Conservation (phyloP, 2,888 invertebrate genomes). For the Steinernema hermaphroditum region DNA sequence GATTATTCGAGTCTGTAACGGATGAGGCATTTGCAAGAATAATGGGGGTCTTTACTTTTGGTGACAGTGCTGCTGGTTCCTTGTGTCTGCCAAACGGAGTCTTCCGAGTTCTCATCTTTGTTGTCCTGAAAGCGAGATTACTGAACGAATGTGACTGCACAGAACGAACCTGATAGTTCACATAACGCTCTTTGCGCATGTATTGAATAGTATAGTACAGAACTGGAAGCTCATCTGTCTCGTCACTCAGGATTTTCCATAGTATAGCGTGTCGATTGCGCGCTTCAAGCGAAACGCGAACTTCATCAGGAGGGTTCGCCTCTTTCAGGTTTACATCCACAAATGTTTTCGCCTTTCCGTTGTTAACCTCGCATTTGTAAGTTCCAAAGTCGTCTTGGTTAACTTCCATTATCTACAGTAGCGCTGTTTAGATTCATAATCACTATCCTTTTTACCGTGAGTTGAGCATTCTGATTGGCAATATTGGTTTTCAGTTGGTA, state of each 20-base stretch:
- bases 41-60: background rate
- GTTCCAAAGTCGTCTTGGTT: constrained; percentile 54
- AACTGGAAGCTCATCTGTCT: constrained; percentile 47
- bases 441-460: constrained; percentile 39
- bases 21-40: background rate
- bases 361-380: constrained; percentile 61
- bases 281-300: constrained; percentile 48
- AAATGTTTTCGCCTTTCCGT: constrained; percentile 53
- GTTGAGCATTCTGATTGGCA: constrained; percentile 45
- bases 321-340: constrained; percentile 54
- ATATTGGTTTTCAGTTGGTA: constrained; percentile 48
- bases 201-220: constrained; percentile 46
- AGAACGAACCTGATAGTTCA: background rate
- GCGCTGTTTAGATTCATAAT: too few species aligned
- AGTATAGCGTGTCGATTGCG: constrained; percentile 50
- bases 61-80: constrained; percentile 22
- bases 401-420: constrained; percentile 53
- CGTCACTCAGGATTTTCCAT: constrained; percentile 49
- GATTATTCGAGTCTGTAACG: constrained; percentile 42
- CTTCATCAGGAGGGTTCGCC: constrained; percentile 60
- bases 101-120: constrained; percentile 26
- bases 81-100: constrained; percentile 31
- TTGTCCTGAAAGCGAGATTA: constrained; percentile 30
- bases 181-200: constrained; percentile 33
- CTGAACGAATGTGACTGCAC: too few species aligned